Base-by-base conservation (phyloP, 2,888 invertebrate genomes). In the Acrobasis suavella region DNA sequence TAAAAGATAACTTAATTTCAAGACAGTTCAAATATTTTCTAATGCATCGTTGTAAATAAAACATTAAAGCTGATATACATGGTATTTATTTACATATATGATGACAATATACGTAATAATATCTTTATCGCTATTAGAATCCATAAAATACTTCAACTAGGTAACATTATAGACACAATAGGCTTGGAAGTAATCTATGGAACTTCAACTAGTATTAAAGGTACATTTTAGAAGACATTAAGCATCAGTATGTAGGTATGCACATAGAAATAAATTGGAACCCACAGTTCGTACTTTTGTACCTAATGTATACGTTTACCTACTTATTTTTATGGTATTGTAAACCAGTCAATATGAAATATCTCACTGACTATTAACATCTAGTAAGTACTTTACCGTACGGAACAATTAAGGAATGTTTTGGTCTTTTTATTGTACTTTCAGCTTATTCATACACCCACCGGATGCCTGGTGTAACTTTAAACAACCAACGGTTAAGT, bases 361-460 rank as follows among this genome's bases (percentile, higher is more conserved):
- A 76, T 72, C 69, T 72, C 69, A 69, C 69, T 54, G 51, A 64
- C 60, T 60, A 46, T 46, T 46, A 46, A 46, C 58, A 64, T 63
- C 50, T 67, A 66, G 60, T 62, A 64, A 62, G 60, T 72, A 70
- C 70, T 22, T 69, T 69, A 62, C 54, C 56, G 55, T 67, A 60
- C 56, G 69, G 68, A 66, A 56, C 42, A 16, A 22, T 22, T 15
- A 70, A 69, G 69, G 66, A 72, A 71, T 72, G 68, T 67, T 72
- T 86, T 87, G 85, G 83, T 89, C 85, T 78, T 76, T 83, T 88
- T 88, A 87, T 89, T 89, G 88, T 89, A 86, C 87, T 86, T 82
- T 83, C 82, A 86, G 84, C 81, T 72, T 78, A 71, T 67, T 71
- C 69, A 69, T 71, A 69, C 56, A 60, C 50, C 54, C 52, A 58